Conservation (phyloP, 2,113 vertebrate species). For the Micromys minutus region DNA sequence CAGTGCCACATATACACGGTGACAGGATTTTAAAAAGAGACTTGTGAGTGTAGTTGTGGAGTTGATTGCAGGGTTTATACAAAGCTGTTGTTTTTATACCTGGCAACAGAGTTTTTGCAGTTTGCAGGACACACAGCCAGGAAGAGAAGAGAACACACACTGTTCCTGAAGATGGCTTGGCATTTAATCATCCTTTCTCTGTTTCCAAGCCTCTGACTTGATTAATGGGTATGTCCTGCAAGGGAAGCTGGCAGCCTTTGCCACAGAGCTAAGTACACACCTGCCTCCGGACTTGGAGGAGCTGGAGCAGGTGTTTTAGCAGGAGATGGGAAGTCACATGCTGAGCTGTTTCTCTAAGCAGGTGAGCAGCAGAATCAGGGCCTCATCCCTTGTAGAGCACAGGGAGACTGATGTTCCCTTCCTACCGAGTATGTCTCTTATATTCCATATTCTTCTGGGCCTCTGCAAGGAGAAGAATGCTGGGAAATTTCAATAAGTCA, state of each 20-base stretch:
- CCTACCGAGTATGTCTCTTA: not conserved
- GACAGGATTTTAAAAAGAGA: not conserved
- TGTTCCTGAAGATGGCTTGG: not conserved
- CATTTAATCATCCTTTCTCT: not conserved
- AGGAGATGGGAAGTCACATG: not conserved
- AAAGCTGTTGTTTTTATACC: not conserved
- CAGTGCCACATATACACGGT: not conserved
- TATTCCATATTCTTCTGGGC: not conserved
- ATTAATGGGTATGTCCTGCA: not conserved
- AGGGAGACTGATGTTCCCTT: not conserved
- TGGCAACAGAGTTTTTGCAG: not conserved
- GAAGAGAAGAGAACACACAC: not conserved
- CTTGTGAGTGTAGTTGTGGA: not conserved
- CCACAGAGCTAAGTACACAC: not conserved
- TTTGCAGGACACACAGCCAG: not conserved
- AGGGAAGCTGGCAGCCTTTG: not conserved
- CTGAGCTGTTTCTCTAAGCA: not conserved
- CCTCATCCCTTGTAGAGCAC: not conserved
- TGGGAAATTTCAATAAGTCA: not conserved
- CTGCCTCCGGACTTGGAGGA: not conserved
- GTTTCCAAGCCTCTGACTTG: not conserved
- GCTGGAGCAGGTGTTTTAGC: not conserved
- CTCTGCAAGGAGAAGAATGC: not conserved
- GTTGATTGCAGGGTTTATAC: not conserved
- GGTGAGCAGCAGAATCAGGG: not conserved